phyloP scores from a whole-genome alignment of 2,888 invertebrate species.

The Hemistola chrysoprasaria region DNA sequence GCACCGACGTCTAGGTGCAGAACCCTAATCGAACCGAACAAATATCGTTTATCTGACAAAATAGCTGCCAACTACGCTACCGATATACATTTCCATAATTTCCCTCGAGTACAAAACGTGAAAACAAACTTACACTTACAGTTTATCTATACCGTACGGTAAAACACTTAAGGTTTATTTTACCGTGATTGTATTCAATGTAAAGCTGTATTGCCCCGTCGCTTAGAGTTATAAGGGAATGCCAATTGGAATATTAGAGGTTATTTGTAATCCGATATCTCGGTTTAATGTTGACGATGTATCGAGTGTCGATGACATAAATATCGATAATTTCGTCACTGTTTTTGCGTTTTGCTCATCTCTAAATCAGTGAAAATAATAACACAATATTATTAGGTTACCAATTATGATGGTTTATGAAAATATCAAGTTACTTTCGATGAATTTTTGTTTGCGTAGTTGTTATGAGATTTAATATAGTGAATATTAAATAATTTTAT shows the following conservation, averaged over 20 bases:
- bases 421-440: too few relatives aligned
- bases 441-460: too few relatives aligned
- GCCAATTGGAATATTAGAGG: conserved; percentile 45
- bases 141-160: background rate
- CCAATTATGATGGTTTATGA: too few relatives aligned
- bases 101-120: conserved; percentile 44
- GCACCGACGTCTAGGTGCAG: conserved; percentile 10
- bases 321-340: too few relatives aligned
- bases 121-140: conserved; percentile 4
- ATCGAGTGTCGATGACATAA: conserved; percentile 38
- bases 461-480: too few relatives aligned
- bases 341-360: too few relatives aligned
- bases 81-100: conserved; percentile 56
- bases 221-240: conserved; percentile 35
- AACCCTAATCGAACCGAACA: conserved; percentile 45
- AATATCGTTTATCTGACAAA: conserved; percentile 56
- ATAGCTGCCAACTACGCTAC: conserved; percentile 51
- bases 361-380: too few relatives aligned
- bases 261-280: conserved; percentile 45
- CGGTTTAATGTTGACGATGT: conserved; percentile 19
- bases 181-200: background rate
- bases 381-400: too few relatives aligned
- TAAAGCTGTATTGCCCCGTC: conserved; percentile 2
- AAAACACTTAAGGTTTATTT: background rate
- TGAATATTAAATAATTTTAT: too few relatives aligned